These are phyloP conservation scores for Triplophysa bombifrons DNA, from an alignment of 2,797 vertebrate genomes.

Conservation along the genomic window DNA sequence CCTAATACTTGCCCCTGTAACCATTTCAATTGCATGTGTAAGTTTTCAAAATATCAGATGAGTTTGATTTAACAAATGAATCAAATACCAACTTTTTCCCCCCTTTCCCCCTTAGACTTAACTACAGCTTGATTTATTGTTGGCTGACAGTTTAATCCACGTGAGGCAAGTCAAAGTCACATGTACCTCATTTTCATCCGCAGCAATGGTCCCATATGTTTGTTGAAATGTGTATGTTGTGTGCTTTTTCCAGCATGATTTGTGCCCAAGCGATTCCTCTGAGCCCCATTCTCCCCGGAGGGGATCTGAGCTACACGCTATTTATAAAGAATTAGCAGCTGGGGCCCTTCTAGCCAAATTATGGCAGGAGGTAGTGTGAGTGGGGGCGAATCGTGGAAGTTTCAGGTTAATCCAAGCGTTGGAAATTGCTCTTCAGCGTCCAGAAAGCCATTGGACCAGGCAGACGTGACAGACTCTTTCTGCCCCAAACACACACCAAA, in stretches of 20 bases:
- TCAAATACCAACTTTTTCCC: not conserved
- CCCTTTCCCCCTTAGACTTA: not conserved
- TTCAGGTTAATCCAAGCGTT: slow-evolving; percentile 79
- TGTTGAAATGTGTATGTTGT: slow-evolving; percentile 78
- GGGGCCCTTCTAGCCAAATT: slow-evolving; percentile 80
- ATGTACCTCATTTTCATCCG: slow-evolving; percentile 72
- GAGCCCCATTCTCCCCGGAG: slow-evolving; percentile 72
- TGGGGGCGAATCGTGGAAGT: slow-evolving; percentile 74
- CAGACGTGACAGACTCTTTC: slow-evolving; percentile 41
- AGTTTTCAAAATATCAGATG: not conserved
- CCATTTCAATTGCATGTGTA: not conserved
- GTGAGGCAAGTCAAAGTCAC: slow-evolving; percentile 71
- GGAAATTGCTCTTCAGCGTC: slow-evolving; percentile 65
- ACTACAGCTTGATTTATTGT: not conserved
- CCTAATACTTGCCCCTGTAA: not conserved
- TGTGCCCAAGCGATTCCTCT: slow-evolving; percentile 76
- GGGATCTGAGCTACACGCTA: slow-evolving; percentile 73
- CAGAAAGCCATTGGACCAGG: slow-evolving; percentile 47
- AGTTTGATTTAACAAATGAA: not conserved
- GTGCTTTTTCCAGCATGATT: slow-evolving; percentile 76
- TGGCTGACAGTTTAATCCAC: slow-evolving; percentile 46
- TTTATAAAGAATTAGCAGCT: slow-evolving; percentile 85
- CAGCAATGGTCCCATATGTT: slow-evolving; percentile 81
- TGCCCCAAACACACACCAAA: slow-evolving; percentile 3
- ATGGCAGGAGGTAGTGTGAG: slow-evolving; percentile 53